Conservation (phyloP, 2,113 vertebrate species). For the Urocolius indicus region DNA sequence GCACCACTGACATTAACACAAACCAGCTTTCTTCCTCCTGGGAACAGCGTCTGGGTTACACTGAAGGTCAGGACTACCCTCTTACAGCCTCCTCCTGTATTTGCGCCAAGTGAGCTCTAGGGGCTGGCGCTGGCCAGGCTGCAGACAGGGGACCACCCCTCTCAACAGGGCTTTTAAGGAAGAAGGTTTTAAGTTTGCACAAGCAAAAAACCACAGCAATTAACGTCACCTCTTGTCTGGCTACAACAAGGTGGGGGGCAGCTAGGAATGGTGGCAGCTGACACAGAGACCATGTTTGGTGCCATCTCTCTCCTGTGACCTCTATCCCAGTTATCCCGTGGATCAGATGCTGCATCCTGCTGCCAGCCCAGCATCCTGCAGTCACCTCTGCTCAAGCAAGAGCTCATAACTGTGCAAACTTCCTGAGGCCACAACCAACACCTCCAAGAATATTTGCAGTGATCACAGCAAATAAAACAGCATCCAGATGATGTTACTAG, state of each 20-base stretch:
- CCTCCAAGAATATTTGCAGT: not conserved
- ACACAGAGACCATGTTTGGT: not conserved
- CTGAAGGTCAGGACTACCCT: not conserved
- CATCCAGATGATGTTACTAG: not conserved
- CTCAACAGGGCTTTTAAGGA: not conserved
- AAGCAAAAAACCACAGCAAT: rapidly evolving
- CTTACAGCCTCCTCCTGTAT: not conserved
- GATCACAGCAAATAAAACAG: not conserved
- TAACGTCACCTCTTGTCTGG: not conserved
- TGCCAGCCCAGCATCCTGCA: not conserved
- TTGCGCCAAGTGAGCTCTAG: not conserved
- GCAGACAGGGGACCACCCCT: not conserved
- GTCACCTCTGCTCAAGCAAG: not conserved
- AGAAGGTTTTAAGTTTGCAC: not conserved
- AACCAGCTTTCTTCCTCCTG: not conserved
- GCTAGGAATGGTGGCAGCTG: rapidly evolving
- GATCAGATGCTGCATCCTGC: not conserved
- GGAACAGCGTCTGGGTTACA: not conserved
- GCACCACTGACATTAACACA: not conserved
- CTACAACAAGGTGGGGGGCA: not conserved
- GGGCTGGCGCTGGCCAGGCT: not conserved
- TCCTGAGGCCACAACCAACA: not conserved
- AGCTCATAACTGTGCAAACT: rapidly evolving
- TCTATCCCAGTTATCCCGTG: not conserved
- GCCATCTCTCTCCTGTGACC: not conserved